Evolutionary conservation across 1,140 invertebrate genomes (phyloP).

Genomic region (Dolichoris vasculosae): DNA sequence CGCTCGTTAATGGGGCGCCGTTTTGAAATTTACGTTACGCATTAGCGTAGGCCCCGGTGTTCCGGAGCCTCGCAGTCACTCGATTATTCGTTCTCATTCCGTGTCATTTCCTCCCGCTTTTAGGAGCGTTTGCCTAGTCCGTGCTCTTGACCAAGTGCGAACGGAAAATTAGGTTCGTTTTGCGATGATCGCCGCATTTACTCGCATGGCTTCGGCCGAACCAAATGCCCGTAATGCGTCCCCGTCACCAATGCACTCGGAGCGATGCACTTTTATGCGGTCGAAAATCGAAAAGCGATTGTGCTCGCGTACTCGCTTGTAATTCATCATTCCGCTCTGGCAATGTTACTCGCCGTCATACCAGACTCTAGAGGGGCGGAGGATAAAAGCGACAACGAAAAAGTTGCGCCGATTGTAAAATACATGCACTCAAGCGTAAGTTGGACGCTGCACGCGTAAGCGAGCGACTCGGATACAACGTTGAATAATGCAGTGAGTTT

Average conservation of each 20-base stretch:
- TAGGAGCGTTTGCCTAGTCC: neutral
- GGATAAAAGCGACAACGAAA: too few relatives aligned
- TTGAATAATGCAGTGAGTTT: conserved; percentile 68
- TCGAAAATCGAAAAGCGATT: conserved; percentile 17
- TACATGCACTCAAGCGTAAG: conserved; percentile 44
- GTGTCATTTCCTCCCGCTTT: conserved; percentile 12
- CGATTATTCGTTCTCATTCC: conserved; percentile 26
- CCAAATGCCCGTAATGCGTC: neutral
- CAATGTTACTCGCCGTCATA: too few relatives aligned
- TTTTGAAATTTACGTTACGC: conserved; percentile 6
- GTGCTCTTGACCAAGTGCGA: conserved; percentile 13
- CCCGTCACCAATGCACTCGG: neutral
- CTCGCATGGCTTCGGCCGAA: neutral
- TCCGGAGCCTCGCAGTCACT: too few relatives aligned
- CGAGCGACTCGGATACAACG: conserved; percentile 53
- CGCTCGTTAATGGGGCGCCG: neutral
- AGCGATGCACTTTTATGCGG: conserved; percentile 24
- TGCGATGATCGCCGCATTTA: conserved; percentile 14
- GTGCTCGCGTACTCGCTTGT: neutral
- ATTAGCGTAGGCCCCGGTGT: neutral
- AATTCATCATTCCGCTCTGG: neutral
- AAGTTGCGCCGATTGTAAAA: conserved; percentile 3
- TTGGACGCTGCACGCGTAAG: neutral
- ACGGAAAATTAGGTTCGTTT: conserved; percentile 36
- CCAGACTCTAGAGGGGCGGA: too few relatives aligned